Evolutionary conservation across 2,113 vertebrate species (phyloP), one percentile per base, ranked within the genome.

Genomic region (Theristicus caerulescens): DNA sequence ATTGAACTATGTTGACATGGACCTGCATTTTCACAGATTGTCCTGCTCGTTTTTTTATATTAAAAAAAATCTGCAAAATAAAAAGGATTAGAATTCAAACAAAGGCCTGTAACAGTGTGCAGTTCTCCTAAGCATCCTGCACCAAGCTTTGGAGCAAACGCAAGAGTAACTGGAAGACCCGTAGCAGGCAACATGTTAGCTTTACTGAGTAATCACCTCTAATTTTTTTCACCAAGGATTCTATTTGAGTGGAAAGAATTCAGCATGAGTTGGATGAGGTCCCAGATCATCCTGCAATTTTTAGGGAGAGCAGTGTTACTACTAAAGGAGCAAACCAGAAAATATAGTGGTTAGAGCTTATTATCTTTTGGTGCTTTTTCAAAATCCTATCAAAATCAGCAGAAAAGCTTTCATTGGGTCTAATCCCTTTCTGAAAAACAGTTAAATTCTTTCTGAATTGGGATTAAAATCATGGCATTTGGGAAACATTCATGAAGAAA

Each of bases 1-100:
- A 78, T 64, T 94, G 87, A 97, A 59, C 54, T 32, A 27, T 92
- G 93, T 80, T 96, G 97, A 97, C 96, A 88, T 4, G 36, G 74
- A n/a, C 72, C 88, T 29, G 13, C 40, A 90, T 90, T 90, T 92
- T 93, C 86, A 58, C 86, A 94, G 80, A 89, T 91, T 67, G n/a
- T 80, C 34, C 32, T 88, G 27, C 15, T 76, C 32, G 26, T 65
- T 81, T 54, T 81, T 80, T 67, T 44, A 52, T 59, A 46, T 34
- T 47, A 6, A 64, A 47, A 84, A 67, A 71, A 44, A 11, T 17
- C 70, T 79, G 26, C 19, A 76, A 91, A 95, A 92, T 55, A 44
- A 73, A 69, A 93, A n/a, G 4, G 10, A 51, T 0, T 0, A 58
- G 5, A 70, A 96, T 59, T 88, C 42, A 94, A 89, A 69, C 22